These are phyloP conservation scores for Elgaria multicarinata DNA, from an alignment of 2,113 vertebrate species.

Conservation along the genomic window DNA sequence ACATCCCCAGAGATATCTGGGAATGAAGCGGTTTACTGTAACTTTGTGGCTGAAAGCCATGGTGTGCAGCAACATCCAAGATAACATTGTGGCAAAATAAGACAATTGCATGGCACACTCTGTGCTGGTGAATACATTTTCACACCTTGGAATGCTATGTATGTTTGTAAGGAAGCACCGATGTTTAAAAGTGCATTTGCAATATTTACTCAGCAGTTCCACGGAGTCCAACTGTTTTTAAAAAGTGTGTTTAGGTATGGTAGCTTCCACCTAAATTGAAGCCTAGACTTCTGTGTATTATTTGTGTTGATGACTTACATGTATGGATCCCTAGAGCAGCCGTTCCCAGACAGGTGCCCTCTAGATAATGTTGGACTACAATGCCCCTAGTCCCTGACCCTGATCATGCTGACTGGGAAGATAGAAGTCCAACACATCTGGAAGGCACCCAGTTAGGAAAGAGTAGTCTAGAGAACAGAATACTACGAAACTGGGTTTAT, in stretches of 20 bases:
- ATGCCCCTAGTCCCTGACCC: too few species aligned
- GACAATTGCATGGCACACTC: background rate
- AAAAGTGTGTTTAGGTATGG: background rate
- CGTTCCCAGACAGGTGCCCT: too few species aligned
- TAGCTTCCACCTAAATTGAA: background rate
- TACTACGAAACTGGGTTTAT: background rate
- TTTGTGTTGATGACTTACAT: background rate
- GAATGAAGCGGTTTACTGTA: background rate
- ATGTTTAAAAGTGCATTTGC: background rate
- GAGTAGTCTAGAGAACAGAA: background rate
- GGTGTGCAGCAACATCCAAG: background rate
- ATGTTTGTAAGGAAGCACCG: background rate
- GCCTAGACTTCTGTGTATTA: background rate
- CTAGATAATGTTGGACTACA: too few species aligned
- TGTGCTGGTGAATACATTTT: background rate
- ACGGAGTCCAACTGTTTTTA: background rate
- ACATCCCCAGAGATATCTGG: background rate
- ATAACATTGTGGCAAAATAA: background rate
- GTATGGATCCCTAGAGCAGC: background rate
- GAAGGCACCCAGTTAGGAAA: too few species aligned
- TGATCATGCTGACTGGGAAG: too few species aligned
- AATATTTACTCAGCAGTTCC: background rate
- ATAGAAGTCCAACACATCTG: too few species aligned
- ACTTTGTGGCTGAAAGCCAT: background rate
- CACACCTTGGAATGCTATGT: background rate